Percentiles rank a stretch among this genome's conserved stretches.
Conservation (phyloP, 1,140 invertebrate genomes). For the Dendroctonus ponderosae region DNA sequence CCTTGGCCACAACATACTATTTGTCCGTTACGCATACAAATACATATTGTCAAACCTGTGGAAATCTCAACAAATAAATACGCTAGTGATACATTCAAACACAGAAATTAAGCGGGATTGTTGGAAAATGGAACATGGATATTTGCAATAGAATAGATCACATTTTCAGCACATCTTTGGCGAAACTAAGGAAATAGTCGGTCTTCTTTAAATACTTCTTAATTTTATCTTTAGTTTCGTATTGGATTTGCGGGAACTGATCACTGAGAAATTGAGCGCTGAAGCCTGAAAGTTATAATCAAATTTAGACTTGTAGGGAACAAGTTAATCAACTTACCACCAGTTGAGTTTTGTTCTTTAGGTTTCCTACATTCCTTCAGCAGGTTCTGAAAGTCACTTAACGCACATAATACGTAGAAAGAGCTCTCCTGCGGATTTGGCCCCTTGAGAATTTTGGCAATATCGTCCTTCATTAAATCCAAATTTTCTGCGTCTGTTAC, state of each 20-base stretch:
- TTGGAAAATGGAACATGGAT: no score
- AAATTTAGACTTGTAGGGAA: not conserved
- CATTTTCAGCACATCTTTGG: conserved; percentile 47
- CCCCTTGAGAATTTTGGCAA: conserved; percentile 53
- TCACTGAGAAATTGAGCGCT: conserved; percentile 58
- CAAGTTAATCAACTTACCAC: conserved; percentile 1
- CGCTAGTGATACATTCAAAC: no score
- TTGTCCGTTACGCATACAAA: no score
- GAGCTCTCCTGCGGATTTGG: conserved; percentile 51
- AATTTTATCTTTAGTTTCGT: conserved; percentile 58
- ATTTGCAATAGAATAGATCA: not conserved
- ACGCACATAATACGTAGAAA: conserved; percentile 55
- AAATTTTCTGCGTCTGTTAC: conserved; percentile 49
- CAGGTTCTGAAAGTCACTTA: conserved; percentile 62
- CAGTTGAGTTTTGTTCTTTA: conserved; percentile 40
- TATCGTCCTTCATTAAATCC: conserved; percentile 49
- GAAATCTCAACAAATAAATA: no score
- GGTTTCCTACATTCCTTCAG: conserved; percentile 52
- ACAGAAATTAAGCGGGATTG: no score
- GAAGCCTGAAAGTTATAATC: conserved; percentile 1
- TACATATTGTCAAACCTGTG: no score
- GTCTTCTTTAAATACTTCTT: conserved; percentile 63
- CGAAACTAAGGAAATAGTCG: conserved; percentile 68
- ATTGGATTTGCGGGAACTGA: conserved; percentile 50
- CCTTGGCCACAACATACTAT: no score